A percentile compares a stretch with the other conserved stretches of the same genome.
Evolutionary conservation across 2,888 invertebrate genomes (phyloP).

Genomic region (Keiferia lycopersicella): DNA sequence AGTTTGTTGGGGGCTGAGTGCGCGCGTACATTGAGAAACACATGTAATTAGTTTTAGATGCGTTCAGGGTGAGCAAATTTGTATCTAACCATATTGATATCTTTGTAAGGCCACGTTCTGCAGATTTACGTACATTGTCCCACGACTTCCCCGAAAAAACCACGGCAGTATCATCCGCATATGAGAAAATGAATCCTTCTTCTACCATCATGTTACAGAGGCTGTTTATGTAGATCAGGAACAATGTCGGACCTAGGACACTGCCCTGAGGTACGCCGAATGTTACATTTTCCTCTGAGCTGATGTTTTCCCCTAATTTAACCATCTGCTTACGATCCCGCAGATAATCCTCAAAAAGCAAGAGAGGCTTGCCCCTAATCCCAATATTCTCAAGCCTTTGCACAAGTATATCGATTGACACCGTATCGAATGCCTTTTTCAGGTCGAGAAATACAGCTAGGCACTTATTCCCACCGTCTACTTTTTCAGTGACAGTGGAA

Average conservation of each 20-base stretch:
- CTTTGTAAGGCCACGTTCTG: neutral
- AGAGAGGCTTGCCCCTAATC: neutral
- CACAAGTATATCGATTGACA: neutral
- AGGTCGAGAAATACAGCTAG: neutral
- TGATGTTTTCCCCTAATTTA: too few species aligned
- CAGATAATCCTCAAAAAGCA: too few species aligned
- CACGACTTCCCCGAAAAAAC: neutral
- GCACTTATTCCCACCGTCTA: neutral
- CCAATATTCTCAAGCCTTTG: neutral
- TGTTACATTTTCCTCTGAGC: too few species aligned
- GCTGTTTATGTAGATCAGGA: neutral
- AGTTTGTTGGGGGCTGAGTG: too few species aligned
- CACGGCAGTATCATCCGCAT: constrained; percentile 1
- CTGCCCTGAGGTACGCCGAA: constrained; percentile 9
- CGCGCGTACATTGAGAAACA: too few species aligned
- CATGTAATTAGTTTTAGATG: neutral
- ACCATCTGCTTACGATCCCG: too few species aligned
- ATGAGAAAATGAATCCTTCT: neutral
- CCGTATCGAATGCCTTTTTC: neutral
- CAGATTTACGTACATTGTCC: neutral
- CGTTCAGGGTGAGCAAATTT: constrained; percentile 1
- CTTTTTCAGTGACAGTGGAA: neutral
- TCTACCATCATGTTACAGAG: neutral
- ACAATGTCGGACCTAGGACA: constrained; percentile 1
- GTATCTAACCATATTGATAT: neutral